Conservation (phyloP, 1,140 invertebrate species). For the Brachionus asplanchnoidis region DNA sequence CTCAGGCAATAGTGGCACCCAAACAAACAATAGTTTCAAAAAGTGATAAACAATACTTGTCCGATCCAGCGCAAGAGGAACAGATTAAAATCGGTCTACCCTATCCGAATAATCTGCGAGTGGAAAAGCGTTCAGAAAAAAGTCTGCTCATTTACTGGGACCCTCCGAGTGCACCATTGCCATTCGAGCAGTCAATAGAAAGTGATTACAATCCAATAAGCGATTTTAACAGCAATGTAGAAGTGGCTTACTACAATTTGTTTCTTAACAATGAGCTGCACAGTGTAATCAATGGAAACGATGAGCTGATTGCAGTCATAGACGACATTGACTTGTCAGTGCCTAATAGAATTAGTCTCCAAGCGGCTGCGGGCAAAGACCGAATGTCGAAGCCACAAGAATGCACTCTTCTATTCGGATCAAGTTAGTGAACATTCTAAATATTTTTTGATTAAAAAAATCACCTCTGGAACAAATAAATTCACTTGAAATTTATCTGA, state of each 20-base stretch:
- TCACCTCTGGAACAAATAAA: no score
- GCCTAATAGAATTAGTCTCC: slow-evolving; percentile 88
- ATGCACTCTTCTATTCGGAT: slow-evolving; percentile 54
- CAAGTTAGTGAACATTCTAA: slow-evolving; percentile 46
- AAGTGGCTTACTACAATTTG: neutral
- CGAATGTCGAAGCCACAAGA: slow-evolving; percentile 53
- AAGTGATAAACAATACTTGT: neutral
- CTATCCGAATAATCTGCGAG: slow-evolving; percentile 86
- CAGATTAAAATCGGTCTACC: slow-evolving; percentile 65
- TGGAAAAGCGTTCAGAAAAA: slow-evolving; percentile 94
- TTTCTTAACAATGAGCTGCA: slow-evolving; percentile 11
- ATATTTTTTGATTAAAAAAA: neutral
- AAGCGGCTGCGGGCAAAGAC: slow-evolving; percentile 69
- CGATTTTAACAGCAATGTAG: neutral
- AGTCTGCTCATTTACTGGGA: slow-evolving; percentile 96
- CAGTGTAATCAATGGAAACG: slow-evolving; percentile 15
- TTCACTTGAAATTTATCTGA: no score
- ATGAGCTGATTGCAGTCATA: neutral
- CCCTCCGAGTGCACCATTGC: slow-evolving; percentile 67
- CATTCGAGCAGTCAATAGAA: slow-evolving; percentile 67
- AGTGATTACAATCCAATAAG: neutral
- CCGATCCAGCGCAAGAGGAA: neutral
- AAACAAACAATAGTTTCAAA: neutral
- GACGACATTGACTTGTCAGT: slow-evolving; percentile 34
- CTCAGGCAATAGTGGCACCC: neutral